Base-by-base conservation (phyloP, 2,888 invertebrate genomes). In the Rutpela maculata region DNA sequence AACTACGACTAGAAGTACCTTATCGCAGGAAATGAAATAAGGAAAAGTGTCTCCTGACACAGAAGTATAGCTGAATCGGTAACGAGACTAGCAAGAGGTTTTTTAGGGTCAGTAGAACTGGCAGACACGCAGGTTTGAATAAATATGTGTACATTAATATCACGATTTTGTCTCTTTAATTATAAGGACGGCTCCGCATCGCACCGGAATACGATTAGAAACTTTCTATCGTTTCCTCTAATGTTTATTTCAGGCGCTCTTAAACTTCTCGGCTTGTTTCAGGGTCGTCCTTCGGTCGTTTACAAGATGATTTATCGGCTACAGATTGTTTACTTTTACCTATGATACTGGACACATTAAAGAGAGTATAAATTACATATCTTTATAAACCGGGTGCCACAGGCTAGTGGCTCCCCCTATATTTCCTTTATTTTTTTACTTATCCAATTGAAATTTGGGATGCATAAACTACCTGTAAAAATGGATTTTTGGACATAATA, bases 101-200 rank as follows among this genome's bases (percentile, higher is more conserved):
- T 80, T 83, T 83, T 83, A 82, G 81, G 83, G 83, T 83, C 79
- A 83, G 83, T 83, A 74, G 83, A 83, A 82, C 83, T 82, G 80
- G 78, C 69, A 77, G 75, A 74, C 77, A 76, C 74, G 76, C 80
- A 71, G 77, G 79, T 80, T 81, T 77, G 83, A 81, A 83, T 83
- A 81, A 80, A 79, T 77, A 80, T 76, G 77, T 77, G 78, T 73
- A 66, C 77, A 80, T 77, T 80, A 74, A 77, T 67, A 69, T 73
- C 75, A 79, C 79, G 77, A 75, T 79, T 79, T 77, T 77, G 76
- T 77, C 74, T 75, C 59, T 74, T 62, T 70, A 69, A 79, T 75
- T 70, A 67, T 31, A 62, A 74, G 75, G 65, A 35, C 55, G 75
- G 66, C 75, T 71, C 68, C 74, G 67, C 69, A 12, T 11, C 67